These are phyloP conservation scores for Callospermophilus lateralis DNA, from an alignment of 2,113 vertebrate species.

Conservation along the genomic window DNA sequence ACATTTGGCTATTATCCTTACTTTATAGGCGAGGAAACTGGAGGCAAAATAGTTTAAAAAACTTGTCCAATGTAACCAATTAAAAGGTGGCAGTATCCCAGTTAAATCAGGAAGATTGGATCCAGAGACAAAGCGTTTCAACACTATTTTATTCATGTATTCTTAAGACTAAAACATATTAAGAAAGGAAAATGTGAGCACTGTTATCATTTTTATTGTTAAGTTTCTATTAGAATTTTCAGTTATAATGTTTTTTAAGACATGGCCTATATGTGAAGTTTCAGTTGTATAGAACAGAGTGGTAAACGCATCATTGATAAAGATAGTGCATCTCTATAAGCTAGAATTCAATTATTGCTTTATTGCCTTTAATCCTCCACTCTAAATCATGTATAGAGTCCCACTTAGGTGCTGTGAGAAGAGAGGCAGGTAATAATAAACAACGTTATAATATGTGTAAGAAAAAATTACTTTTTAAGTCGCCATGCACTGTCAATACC, in stretches of 20 bases:
- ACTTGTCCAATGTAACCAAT: not conserved
- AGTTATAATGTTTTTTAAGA: not conserved
- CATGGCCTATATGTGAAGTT: not conserved
- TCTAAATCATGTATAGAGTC: constrained; percentile 17
- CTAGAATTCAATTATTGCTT: not conserved
- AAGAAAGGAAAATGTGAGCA: not conserved
- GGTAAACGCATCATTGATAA: not conserved
- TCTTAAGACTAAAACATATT: not conserved
- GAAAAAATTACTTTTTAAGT: not conserved
- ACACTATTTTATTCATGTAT: not conserved
- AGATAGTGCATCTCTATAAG: not conserved
- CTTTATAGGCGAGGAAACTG: not conserved
- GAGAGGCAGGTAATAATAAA: not conserved
- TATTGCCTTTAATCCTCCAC: not conserved
- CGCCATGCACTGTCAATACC: not conserved
- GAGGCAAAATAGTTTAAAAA: not conserved
- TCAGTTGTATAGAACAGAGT: not conserved
- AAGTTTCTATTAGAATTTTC: constrained; percentile 17
- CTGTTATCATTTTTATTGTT: not conserved
- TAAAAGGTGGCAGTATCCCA: not conserved
- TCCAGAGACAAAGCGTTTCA: not conserved
- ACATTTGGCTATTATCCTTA: not conserved
- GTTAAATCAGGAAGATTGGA: not conserved
- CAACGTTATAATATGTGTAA: not conserved
- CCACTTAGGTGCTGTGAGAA: not conserved